Percentiles rank a stretch among this genome's conserved stretches.
phyloP scores from a whole-genome alignment of 2,888 invertebrate species.

The Sphinx pinastri region DNA sequence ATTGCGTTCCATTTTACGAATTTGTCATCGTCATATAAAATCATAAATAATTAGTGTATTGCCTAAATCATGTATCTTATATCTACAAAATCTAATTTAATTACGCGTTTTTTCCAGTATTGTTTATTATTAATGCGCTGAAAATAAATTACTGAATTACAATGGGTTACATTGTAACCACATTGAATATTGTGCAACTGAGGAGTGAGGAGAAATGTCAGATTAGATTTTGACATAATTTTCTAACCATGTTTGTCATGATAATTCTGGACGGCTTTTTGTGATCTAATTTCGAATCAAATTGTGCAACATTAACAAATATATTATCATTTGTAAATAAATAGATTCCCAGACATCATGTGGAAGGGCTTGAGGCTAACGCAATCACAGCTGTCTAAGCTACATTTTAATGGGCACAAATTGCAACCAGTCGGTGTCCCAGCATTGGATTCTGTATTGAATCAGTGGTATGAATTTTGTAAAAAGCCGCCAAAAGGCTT shows the following conservation, averaged over 20 bases:
- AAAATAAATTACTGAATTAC: not conserved
- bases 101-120: too few relatives aligned
- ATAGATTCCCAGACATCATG: slow-evolving; percentile 61
- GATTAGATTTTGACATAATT: slow-evolving; percentile 54
- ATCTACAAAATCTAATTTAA: too few relatives aligned
- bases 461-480: slow-evolving; percentile 86
- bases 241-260: slow-evolving; percentile 79
- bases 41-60: too few relatives aligned
- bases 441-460: slow-evolving; percentile 83
- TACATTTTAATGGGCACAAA: slow-evolving; percentile 74
- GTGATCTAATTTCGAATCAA: slow-evolving; percentile 62
- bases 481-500: slow-evolving; percentile 96
- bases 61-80: too few relatives aligned
- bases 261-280: slow-evolving; percentile 61
- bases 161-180: not conserved
- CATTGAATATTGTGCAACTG: not conserved
- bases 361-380: slow-evolving; percentile 79
- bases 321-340: slow-evolving; percentile 50
- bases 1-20: slow-evolving; percentile 11
- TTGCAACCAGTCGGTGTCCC: slow-evolving; percentile 77
- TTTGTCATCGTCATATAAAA: not conserved
- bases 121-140: too few relatives aligned
- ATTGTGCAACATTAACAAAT: slow-evolving; percentile 68
- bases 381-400: slow-evolving; percentile 74
- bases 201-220: slow-evolving; percentile 13